These are phyloP conservation scores for Odobenus rosmarus DNA, from an alignment of 2,113 vertebrate species.

Conservation along the genomic window DNA sequence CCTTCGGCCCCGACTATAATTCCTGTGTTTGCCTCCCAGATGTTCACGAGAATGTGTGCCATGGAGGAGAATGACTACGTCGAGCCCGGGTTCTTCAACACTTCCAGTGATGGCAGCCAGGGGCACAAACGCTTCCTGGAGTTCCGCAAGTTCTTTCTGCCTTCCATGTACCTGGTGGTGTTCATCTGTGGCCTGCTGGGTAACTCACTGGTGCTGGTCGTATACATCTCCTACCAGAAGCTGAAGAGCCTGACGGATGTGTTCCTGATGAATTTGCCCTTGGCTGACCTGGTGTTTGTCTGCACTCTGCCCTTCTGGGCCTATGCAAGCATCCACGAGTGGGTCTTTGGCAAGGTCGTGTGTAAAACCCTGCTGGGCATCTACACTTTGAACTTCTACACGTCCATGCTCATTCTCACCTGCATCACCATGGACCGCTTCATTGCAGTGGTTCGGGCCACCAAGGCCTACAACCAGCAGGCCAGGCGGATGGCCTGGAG, in stretches of 20 bases:
- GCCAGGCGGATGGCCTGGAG: slow-evolving; percentile 45
- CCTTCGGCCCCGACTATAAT: background rate
- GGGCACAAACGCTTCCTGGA: slow-evolving; percentile 11
- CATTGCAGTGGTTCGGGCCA: slow-evolving; percentile 78
- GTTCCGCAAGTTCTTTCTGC: slow-evolving; percentile 74
- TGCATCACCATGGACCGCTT: slow-evolving; percentile 82
- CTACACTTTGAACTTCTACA: slow-evolving; percentile 82
- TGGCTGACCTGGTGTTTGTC: slow-evolving; percentile 83
- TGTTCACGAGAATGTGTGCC: background rate
- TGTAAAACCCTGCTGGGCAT: slow-evolving; percentile 72
- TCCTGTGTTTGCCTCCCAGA: slow-evolving; percentile 49
- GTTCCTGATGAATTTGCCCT: slow-evolving; percentile 83
- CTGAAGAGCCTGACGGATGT: slow-evolving; percentile 76
- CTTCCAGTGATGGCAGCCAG: fast-evolving
- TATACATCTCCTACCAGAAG: slow-evolving; percentile 80
- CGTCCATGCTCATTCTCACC: slow-evolving; percentile 83
- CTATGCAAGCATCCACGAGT: slow-evolving; percentile 67
- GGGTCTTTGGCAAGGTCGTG: slow-evolving; percentile 64
- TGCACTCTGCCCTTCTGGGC: slow-evolving; percentile 83
- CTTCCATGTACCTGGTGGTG: slow-evolving; percentile 70
- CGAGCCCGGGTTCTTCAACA: fast-evolving
- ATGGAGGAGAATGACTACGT: background rate
- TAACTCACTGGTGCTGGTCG: slow-evolving; percentile 80
- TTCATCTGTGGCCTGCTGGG: slow-evolving; percentile 80
- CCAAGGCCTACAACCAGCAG: slow-evolving; percentile 71